Evolutionary conservation across 2,888 invertebrate species (phyloP).

Genomic region (Ptilodon capucinus): DNA sequence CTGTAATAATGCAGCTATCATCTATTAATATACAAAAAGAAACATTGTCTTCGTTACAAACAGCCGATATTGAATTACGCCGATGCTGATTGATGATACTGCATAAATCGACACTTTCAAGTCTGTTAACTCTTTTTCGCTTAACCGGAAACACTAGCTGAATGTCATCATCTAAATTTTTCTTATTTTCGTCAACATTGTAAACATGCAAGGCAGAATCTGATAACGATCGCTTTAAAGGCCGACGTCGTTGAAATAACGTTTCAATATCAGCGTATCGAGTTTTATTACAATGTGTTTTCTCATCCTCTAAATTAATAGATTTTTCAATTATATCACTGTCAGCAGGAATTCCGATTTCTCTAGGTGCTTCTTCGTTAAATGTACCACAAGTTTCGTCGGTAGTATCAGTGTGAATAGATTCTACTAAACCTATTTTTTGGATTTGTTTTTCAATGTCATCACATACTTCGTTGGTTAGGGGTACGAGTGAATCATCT

Average conservation of each 20-base stretch:
- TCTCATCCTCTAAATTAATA: neutral
- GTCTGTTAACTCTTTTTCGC: slow-evolving; percentile 47
- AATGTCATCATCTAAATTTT: slow-evolving; percentile 28
- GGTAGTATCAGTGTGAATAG: neutral
- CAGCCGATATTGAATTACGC: slow-evolving; percentile 68
- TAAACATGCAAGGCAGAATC: slow-evolving; percentile 59
- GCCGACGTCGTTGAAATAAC: slow-evolving; percentile 19
- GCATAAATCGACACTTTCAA: slow-evolving; percentile 41
- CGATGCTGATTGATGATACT: slow-evolving; percentile 60
- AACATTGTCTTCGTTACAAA: slow-evolving; percentile 65
- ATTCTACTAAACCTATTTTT: neutral
- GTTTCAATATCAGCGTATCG: slow-evolving; percentile 4
- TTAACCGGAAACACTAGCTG: slow-evolving; percentile 45
- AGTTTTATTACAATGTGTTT: neutral
- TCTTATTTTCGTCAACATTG: slow-evolving; percentile 28
- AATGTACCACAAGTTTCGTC: neutral
- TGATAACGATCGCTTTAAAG: slow-evolving; percentile 67
- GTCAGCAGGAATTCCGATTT: neutral
- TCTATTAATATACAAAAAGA: slow-evolving; percentile 73
- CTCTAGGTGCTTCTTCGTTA: neutral
- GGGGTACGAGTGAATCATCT: neutral
- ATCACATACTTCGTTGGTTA: neutral
- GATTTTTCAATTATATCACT: neutral
- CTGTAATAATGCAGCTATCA: slow-evolving; percentile 63
- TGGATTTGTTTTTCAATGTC: neutral